phyloP scores from a whole-genome alignment of 2,113 vertebrate species.

The Oreocharis arfaki region DNA sequence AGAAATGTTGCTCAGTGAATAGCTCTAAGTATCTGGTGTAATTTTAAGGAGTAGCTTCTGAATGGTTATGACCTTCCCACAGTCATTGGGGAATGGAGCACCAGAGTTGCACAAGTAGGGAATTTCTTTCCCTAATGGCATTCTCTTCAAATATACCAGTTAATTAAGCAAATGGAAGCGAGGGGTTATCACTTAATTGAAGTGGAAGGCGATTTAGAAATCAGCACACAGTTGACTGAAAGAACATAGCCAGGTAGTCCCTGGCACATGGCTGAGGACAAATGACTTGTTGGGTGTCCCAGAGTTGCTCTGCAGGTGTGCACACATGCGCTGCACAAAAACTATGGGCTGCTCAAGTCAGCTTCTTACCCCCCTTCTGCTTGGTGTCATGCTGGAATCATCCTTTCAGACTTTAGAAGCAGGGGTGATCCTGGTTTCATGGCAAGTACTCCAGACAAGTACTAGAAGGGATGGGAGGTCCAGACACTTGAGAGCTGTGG shows the following conservation, averaged over 20 bases:
- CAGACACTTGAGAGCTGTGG: neutral
- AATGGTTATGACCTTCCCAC: neutral
- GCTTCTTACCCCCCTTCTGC: neutral
- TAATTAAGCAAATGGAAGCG: neutral
- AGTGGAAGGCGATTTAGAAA: neutral
- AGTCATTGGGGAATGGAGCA: neutral
- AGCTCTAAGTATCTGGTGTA: neutral
- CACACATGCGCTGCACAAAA: neutral
- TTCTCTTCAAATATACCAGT: neutral
- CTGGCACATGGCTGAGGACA: neutral
- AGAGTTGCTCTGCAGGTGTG: neutral
- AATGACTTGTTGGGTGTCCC: neutral
- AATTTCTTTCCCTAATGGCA: neutral
- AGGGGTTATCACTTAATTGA: accelerated
- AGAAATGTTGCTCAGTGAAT: neutral
- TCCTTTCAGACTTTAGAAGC: neutral
- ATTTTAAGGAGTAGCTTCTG: neutral
- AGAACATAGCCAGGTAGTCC: neutral
- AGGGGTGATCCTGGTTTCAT: neutral
- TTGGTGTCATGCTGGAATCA: neutral
- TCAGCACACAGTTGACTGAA: accelerated
- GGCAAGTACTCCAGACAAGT: neutral
- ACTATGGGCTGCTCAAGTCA: neutral
- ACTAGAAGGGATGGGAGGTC: neutral
- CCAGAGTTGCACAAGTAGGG: neutral